Evolutionary conservation across 2,113 vertebrate species (phyloP), one percentile per base, ranked within the genome.

Genomic region (Zosterops japonicus): DNA sequence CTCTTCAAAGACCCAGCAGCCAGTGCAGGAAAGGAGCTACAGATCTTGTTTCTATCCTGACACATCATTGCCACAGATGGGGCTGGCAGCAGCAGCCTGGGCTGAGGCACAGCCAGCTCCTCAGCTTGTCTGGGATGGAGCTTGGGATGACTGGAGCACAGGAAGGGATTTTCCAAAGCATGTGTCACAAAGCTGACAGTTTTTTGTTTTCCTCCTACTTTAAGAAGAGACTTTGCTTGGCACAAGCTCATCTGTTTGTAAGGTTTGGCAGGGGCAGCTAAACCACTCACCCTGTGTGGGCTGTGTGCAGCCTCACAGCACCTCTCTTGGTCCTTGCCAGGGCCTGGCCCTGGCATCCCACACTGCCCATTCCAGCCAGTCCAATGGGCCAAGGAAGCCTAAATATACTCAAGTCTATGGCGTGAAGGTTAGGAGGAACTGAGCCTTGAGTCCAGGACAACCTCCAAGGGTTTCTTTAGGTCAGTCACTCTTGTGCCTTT

Each of bases 151-250:
- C 87, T 68, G 52, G 35, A 82, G 29, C 52, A 28, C 64, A 55
- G 61, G 39, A 67, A 90, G 46, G 68, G 78, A 76, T 93, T 96
- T 96, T 95, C 90, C 63, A 28, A 81, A 90, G 65, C 70, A 64
- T 1, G 1, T 49, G 87, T 72, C 84, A 87, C 33, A 41, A 47
- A 76, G 53, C 74, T 89, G 90, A 56, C 20, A 31, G 20, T 0
- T 87, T 72, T 71, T 76, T 15, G 6, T 55, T 90, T 93, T 83
- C 41, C 28, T 90, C 14, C 41, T 76, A 2, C 57, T 93, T 75
- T 71, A 36, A 36, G 61, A 87, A 41, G 49, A 67, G 69, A 33
- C 29, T 56, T 81, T 60, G 24, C 50, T 52, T 71, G 61, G 39
- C 11, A 56, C 31, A 65, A 91, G 21, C 49, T 91, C 69, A 41